Conservation (phyloP, 2,888 invertebrate species). For the Cataglyphis albicans region DNA sequence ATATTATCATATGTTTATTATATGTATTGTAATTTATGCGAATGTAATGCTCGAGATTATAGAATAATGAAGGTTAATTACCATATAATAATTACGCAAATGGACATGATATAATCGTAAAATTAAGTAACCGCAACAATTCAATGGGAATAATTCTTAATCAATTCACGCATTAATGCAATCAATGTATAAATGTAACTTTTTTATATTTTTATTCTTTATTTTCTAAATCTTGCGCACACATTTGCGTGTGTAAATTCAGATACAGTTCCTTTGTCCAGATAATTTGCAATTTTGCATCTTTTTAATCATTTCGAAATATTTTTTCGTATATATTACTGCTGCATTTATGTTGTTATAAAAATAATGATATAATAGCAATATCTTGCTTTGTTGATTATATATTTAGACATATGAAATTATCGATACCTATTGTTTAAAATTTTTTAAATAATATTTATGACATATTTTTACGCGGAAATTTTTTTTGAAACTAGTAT, state of each 20-base stretch:
- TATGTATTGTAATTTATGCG: constrained; percentile 11
- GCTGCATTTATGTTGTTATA: not conserved
- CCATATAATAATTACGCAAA: constrained; percentile 14
- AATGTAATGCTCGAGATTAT: constrained; percentile 55
- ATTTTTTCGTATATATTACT: not conserved
- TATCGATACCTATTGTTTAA: not conserved
- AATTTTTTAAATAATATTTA: not conserved
- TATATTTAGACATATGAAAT: not conserved
- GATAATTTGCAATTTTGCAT: not conserved
- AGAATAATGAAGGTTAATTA: constrained; percentile 69
- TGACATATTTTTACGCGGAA: not conserved
- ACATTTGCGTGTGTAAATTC: not conserved
- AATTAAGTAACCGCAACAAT: constrained; percentile 17
- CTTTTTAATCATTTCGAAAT: not conserved
- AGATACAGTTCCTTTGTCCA: not conserved
- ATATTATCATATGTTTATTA: not conserved
- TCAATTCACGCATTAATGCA: not conserved
- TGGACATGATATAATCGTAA: constrained; percentile 49
- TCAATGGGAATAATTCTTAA: not conserved
- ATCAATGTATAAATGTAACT: constrained; percentile 2
- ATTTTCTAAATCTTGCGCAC: not conserved
- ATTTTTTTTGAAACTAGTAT: not conserved
- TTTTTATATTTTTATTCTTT: not conserved
- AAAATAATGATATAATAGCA: not conserved
- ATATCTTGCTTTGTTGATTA: not conserved